These are phyloP conservation scores for Cassiopea andromeda DNA, from an alignment of 30 jellyfish, hydroid and myxozoan species.

Conservation along the genomic window DNA sequence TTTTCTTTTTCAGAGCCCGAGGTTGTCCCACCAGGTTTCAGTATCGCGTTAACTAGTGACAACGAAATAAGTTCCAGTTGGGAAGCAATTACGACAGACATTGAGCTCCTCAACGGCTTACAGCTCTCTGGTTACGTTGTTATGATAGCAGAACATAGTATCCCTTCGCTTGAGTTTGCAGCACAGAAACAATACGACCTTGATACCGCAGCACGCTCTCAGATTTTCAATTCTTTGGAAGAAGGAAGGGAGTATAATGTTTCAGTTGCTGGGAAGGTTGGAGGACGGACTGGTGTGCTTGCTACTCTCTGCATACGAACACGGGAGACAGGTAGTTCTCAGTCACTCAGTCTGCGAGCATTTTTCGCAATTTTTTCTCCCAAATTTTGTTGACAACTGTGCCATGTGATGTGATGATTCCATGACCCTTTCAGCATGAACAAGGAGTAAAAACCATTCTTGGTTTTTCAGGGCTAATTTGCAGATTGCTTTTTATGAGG, in stretches of 20 bases:
- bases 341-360: neutral
- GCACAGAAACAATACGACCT: neutral
- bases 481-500: too few species aligned
- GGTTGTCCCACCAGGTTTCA: slow-evolving; percentile 28
- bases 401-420: too few species aligned
- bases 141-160: slow-evolving; percentile 7
- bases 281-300: slow-evolving; percentile 25
- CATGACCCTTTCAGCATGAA: too few species aligned
- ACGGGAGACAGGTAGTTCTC: slow-evolving; percentile 22
- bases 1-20: slow-evolving; percentile 46
- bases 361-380: neutral
- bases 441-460: too few species aligned
- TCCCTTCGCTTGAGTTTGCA: neutral
- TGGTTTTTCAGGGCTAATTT: too few species aligned
- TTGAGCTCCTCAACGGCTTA: slow-evolving; percentile 68
- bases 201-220: neutral
- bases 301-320: slow-evolving; percentile 25
- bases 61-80: slow-evolving; percentile 1
- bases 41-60: neutral
- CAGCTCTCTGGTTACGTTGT: slow-evolving; percentile 37
- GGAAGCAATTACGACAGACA: slow-evolving; percentile 40
- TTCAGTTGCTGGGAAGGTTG: slow-evolving; percentile 38
- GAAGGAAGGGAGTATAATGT: slow-evolving; percentile 25
- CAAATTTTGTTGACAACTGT: neutral
- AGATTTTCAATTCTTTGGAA: neutral